Base-by-base conservation (phyloP, 1,140 invertebrate species). In the Achatina immaculata region DNA sequence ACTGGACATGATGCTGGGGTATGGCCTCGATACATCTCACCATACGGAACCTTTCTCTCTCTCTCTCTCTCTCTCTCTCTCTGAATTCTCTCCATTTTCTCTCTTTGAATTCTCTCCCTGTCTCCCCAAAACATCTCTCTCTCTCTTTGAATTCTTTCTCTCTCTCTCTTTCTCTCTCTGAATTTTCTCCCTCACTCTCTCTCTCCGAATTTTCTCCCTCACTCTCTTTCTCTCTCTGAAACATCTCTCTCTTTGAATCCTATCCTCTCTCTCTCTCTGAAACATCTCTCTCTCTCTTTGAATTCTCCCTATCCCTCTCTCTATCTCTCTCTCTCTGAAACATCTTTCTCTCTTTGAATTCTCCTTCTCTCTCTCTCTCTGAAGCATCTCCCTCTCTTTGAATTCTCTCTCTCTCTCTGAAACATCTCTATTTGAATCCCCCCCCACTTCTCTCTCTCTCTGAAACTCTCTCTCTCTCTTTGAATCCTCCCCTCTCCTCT, bases 391-490 rank as follows among this genome's bases (percentile, higher is more conserved):
- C 24, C 48, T 51, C 48, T 51, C 48, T 51, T 24, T 51, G 11
- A 14, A 11, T 51, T 24, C 48, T 24, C 24, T 24, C 55, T 14
- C 1, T 62, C 55, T 36, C 38, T 55, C 62, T 24, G 45, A 76
- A 58, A 45, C 42, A 38, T 19, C 51, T 19, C 28, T 34, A 34
- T 14, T 31, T 31, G 11, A 55, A n/a, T 38, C 48, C 40, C 48
- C 38, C 51, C 62, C 51, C 42, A 55, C 55, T 36, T 76, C 28
- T 38, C 51, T 9, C 38, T 31, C 62, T 76, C 51, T 76, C 74
- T 62, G 45, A 14, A 11, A 14, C 48, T 24, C 48, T 51, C 48
- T 51, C 48, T 51, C 48, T 51, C 48, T 51, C 48, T 24, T 24
- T 51, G 11, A 14, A 11, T 51, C 48, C 24, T 24, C 24, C 11